Evolutionary conservation across 1,140 invertebrate species (phyloP).

Genomic region (Acromyrmex heyeri): DNA sequence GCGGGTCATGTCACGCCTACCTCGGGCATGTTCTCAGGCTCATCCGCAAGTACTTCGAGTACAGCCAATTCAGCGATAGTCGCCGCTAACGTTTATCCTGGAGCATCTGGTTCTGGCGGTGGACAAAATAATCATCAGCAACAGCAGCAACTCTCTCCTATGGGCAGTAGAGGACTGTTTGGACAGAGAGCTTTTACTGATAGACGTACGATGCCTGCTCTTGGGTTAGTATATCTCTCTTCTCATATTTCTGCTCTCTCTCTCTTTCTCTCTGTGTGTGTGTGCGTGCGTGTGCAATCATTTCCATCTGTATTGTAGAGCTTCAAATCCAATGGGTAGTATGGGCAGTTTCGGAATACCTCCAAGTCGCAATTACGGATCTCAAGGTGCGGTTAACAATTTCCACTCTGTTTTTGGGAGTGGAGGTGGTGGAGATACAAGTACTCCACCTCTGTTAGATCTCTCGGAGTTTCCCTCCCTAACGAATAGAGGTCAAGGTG

Average conservation of each 20-base stretch:
- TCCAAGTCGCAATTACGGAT: conserved; percentile 90
- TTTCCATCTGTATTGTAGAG: conserved; percentile 82
- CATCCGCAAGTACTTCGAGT: conserved; percentile 85
- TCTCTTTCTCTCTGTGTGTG: neutral
- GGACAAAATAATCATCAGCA: conserved; percentile 85
- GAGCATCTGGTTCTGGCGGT: conserved; percentile 76
- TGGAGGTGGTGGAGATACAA: conserved; percentile 89
- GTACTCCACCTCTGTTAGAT: conserved; percentile 94
- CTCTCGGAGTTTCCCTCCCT: conserved; percentile 96
- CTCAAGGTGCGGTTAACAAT: conserved; percentile 89
- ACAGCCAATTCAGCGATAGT: conserved; percentile 83
- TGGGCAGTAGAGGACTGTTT: conserved; percentile 90
- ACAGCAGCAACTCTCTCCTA: conserved; percentile 89
- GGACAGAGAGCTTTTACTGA: conserved; percentile 92
- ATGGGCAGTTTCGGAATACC: conserved; percentile 89
- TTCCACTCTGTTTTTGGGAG: conserved; percentile 93
- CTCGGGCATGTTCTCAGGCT: conserved; percentile 88
- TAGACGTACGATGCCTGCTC: conserved; percentile 91
- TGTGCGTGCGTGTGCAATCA: neutral
- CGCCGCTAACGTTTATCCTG: conserved; percentile 84
- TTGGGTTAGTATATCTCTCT: conserved; percentile 87
- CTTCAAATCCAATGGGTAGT: conserved; percentile 89
- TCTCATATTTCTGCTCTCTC: neutral
- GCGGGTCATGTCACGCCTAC: conserved; percentile 92
- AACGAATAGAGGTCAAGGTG: conserved; percentile 92